Evolutionary conservation across 2,113 vertebrate species (phyloP), one percentile per base, ranked within the genome.

Genomic region (Ursus arctos): DNA sequence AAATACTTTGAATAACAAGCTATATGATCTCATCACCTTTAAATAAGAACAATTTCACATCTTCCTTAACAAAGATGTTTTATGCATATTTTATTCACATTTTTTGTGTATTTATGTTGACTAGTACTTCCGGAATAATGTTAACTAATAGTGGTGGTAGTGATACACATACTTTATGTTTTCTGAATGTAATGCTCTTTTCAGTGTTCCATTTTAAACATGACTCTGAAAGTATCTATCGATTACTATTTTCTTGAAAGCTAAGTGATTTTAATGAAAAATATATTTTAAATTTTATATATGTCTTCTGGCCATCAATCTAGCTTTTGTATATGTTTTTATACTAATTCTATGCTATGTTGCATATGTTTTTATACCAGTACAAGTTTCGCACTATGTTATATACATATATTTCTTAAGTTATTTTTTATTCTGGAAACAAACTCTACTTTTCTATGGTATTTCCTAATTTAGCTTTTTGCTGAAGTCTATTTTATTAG

Each of bases 401-500:
- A 69, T 31, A 83, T 47, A 53, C 15, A 97, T 33, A 36, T 71
- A 74, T 80, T 80, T 65, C 10, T 55, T 88, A 89, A 84, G 26
- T 63, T 12, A 24, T 21, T 67, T 21, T 83, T 89, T 71, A 71
- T 82, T 92, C 2, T 88, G 19, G 13, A 24, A 59, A 79, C 24
- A 74, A 86, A 51, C 9, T 77, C 9, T n/a, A 36, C 2, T 22
- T 59, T 81, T 92, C 28, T 92, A 15, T 43, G 21, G 10, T 65
- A 92, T 87, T 90, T 83, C 9, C 14, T 59, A 79, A 87, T 83
- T 94, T 88, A 72, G n/a, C 63, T 63, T 76, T 83, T 61, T 69
- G 18, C 5, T 72, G 4, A 1, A 71, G 9, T 92, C 5, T 92
- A 33, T 92, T 96, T 87, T 92, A 84, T 74, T 84, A 76, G n/a